Base-by-base conservation (phyloP, 2,797 vertebrate species). In the Caiman crocodilus region DNA sequence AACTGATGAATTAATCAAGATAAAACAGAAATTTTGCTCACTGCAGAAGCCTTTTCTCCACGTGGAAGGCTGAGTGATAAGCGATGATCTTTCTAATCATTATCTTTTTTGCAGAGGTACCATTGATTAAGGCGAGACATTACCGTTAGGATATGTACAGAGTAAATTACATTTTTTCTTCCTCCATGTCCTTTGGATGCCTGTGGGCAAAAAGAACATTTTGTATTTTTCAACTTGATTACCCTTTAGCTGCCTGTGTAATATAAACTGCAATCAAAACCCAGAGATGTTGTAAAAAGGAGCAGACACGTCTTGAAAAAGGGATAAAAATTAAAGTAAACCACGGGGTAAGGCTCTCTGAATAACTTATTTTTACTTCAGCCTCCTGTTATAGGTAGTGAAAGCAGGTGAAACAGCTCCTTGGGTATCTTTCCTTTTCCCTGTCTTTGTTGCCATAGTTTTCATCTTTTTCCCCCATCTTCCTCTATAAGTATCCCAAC, bases 211-310 rank as follows among this genome's bases (percentile, higher is more conserved):
- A 89, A 56, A 82, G n/a, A 90, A 3, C 85, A 74, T 92, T 94
- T 92, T 67, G 28, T 90, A 0, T 59, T 93, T 97, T 95, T 91
- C 78, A 85, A 21, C 55, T 88, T 78, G 79, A 85, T 95, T 90
- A 85, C 85, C 94, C 88, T 90, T 88, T 95, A 89, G 74, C 82
- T 92, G 57, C 67, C 78, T 77, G 77, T 86, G 50, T 81, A 95
- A 93, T 87, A 90, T 55, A 85, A 96, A 92, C 32, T 88, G 20
- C 23, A 91, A 58, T 82, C 69, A 71, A 73, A 95, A 89, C 85
- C 58, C 76, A 85, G 65, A 65, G 69, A 55, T 91, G 32, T 21
- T 73, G 60, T 80, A 91, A 65, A 93, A 84, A 87, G 79, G 79
- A 95, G 88, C 28, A 90, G 64, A 58, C 71, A 17, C 7, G 13